phyloP scores from a whole-genome alignment of 2,888 invertebrate genomes.

The Stenodema calcarata region DNA sequence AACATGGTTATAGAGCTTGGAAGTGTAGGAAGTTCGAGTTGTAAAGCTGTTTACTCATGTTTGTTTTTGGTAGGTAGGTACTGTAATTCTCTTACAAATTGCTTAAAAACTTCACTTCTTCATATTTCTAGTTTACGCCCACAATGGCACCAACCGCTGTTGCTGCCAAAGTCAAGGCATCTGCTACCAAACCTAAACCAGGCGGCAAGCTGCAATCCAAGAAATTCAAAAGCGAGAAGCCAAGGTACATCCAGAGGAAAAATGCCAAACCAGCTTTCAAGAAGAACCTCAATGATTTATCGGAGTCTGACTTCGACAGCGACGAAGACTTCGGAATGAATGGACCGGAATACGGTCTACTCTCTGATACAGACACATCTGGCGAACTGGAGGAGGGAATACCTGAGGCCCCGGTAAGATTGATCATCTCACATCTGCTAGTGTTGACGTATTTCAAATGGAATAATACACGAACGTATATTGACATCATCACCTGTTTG shows the following conservation, averaged over 20 bases:
- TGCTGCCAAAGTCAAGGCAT: neutral
- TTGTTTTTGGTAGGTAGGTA: too few species aligned
- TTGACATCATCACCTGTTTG: too few species aligned
- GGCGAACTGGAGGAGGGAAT: constrained; percentile 26
- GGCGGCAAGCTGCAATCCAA: neutral
- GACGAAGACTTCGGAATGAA: constrained; percentile 41
- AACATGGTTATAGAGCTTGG: too few species aligned
- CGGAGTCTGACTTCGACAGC: constrained; percentile 43
- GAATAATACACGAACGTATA: too few species aligned
- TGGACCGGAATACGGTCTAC: constrained; percentile 36
- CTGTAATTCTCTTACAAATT: too few species aligned
- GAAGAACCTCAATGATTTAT: constrained; percentile 30
- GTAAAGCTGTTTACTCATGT: too few species aligned
- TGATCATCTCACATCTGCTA: too few species aligned
- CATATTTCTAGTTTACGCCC: neutral
- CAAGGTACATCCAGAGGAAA: constrained; percentile 26
- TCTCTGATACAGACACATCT: constrained; percentile 27
- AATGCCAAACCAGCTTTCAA: constrained; percentile 12
- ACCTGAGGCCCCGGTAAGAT: neutral
- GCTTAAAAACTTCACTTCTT: neutral
- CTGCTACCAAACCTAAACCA: neutral
- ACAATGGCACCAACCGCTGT: neutral
- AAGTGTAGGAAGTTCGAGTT: too few species aligned
- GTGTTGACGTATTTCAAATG: too few species aligned
- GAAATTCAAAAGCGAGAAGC: neutral